Conservation (phyloP, 1,140 invertebrate species). For the Leptopilina clavipes region DNA sequence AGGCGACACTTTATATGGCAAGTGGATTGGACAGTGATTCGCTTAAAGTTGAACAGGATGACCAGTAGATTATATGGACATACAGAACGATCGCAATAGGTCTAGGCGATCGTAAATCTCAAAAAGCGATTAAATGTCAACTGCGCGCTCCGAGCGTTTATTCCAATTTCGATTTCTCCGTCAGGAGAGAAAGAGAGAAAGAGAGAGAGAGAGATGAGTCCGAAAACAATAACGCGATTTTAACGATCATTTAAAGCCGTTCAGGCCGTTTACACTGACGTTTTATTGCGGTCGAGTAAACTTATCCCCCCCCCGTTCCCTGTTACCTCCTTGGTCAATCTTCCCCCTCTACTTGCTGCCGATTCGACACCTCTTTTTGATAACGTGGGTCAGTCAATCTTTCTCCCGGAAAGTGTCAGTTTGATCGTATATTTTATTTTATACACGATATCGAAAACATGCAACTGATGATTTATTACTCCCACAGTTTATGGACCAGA, state of each 20-base stretch:
- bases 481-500: background rate
- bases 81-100: constrained; percentile 50
- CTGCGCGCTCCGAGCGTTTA: constrained; percentile 52
- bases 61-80: constrained; percentile 47
- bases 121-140: constrained; percentile 60
- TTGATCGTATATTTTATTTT: constrained; percentile 11
- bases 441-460: background rate
- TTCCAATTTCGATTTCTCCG: constrained; percentile 52
- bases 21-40: constrained; percentile 51
- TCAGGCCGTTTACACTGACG: constrained; percentile 57
- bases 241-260: constrained; percentile 59
- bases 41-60: constrained; percentile 42
- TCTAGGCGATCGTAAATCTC: constrained; percentile 47
- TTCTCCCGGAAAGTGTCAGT: constrained; percentile 7
- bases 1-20: constrained; percentile 45
- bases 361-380: constrained; percentile 24
- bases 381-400: constrained; percentile 15
- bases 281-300: constrained; percentile 58
- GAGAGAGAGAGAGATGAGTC: constrained; percentile 46
- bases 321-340: background rate
- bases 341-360: constrained; percentile 34
- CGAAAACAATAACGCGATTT: constrained; percentile 61
- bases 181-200: background rate
- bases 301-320: constrained; percentile 46
- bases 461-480: background rate